A percentile compares a stretch with the other conserved stretches of the same genome.
Evolutionary conservation across 2,888 invertebrate genomes (phyloP).

Genomic region (Brenthis hecate): DNA sequence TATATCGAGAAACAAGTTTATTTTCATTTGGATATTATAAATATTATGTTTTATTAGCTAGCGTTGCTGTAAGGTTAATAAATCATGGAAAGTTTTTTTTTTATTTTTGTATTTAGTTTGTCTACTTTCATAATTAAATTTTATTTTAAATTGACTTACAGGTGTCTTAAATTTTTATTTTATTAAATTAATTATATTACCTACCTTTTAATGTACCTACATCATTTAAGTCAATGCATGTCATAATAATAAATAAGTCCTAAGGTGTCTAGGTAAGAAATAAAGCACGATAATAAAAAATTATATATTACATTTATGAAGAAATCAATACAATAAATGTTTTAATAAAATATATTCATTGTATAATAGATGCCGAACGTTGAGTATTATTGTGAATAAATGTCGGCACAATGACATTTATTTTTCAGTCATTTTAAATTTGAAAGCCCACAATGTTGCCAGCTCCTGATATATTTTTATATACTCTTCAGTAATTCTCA

Average conservation of each 20-base stretch:
- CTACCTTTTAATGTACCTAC: too few relatives aligned
- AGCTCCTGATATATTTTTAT: conserved; percentile 66
- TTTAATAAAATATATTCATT: conserved; percentile 29
- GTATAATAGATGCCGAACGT: conserved; percentile 55
- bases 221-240: too few relatives aligned
- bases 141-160: neutral
- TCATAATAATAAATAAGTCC: too few relatives aligned
- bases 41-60: neutral
- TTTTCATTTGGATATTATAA: conserved; percentile 13
- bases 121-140: neutral
- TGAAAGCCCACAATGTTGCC: conserved; percentile 50
- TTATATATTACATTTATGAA: neutral
- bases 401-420: conserved; percentile 57
- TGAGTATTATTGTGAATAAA: conserved; percentile 61
- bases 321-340: conserved; percentile 5
- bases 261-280: too few relatives aligned
- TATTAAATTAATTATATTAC: too few relatives aligned
- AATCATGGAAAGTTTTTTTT: neutral
- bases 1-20: conserved; percentile 12
- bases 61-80: neutral
- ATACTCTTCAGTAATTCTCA: conserved; percentile 58
- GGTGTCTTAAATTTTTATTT: neutral
- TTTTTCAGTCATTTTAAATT: conserved; percentile 51
- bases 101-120: neutral
- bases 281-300: conserved; percentile 1